A percentile compares a stretch with the other conserved stretches of the same genome.
phyloP scores from a whole-genome alignment of 2,888 invertebrate genomes.

The Pseudanteris insignis region DNA sequence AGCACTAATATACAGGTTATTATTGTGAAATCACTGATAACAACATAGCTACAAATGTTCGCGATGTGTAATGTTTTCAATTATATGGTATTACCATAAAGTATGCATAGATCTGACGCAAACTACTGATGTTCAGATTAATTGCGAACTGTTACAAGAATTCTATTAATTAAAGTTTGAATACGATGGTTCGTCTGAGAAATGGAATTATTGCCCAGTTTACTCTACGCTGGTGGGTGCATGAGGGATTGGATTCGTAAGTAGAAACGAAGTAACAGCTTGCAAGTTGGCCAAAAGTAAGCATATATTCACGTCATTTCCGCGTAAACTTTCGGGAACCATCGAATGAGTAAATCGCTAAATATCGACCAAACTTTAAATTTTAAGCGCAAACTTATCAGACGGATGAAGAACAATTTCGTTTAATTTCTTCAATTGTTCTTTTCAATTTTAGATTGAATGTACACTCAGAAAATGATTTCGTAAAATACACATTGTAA shows the following conservation, averaged over 20 bases:
- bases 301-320: constrained; percentile 44
- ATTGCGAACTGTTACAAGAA: constrained; percentile 49
- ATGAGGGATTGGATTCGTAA: constrained; percentile 36
- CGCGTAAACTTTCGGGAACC: constrained; percentile 48
- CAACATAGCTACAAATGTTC: no score
- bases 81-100: constrained; percentile 21
- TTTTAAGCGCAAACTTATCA: no score
- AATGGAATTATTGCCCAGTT: constrained; percentile 60
- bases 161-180: constrained; percentile 64
- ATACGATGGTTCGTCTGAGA: constrained; percentile 57
- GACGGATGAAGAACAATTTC: no score
- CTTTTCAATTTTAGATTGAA: no score
- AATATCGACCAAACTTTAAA: no score
- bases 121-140: constrained; percentile 58
- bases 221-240: constrained; percentile 38
- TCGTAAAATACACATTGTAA: no score
- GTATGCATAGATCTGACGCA: constrained; percentile 41
- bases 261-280: constrained; percentile 52
- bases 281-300: constrained; percentile 49
- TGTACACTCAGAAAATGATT: no score
- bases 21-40: no score
- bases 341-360: no score
- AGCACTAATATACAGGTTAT: no score
- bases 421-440: no score
- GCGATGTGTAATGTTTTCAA: no score